These are phyloP conservation scores for Empidonax traillii DNA, from an alignment of 2,113 vertebrate genomes.

Conservation along the genomic window DNA sequence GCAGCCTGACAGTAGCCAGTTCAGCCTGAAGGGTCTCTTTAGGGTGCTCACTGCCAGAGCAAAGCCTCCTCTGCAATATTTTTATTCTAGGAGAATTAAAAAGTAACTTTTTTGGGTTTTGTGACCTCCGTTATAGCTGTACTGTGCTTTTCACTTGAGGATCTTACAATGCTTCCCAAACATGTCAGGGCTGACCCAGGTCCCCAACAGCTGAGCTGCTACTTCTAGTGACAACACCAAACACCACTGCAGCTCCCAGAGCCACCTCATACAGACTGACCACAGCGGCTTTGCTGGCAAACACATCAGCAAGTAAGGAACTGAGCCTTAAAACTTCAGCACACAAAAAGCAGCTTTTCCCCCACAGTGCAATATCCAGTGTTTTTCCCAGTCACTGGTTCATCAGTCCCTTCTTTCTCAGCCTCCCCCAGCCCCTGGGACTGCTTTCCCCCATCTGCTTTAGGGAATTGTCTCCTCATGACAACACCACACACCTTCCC, in stretches of 20 bases:
- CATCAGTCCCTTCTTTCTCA: not conserved
- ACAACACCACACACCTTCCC: not conserved
- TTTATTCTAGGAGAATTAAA: not conserved
- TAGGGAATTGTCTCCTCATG: not conserved
- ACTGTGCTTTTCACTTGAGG: not conserved
- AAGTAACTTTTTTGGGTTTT: not conserved
- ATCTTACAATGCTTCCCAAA: not conserved
- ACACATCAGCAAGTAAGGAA: not conserved
- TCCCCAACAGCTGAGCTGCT: not conserved
- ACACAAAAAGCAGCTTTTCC: not conserved
- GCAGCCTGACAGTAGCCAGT: not conserved
- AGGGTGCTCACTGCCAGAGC: not conserved
- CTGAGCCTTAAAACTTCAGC: not conserved
- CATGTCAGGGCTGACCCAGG: accelerated
- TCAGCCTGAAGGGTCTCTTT: not conserved
- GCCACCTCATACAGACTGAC: accelerated
- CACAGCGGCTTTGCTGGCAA: not conserved
- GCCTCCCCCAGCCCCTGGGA: not conserved
- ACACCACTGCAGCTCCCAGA: not conserved
- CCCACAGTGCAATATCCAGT: not conserved
- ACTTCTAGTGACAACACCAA: not conserved
- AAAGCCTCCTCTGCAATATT: not conserved
- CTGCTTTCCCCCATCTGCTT: not conserved
- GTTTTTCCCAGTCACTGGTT: not conserved
- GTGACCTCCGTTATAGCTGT: not conserved